phyloP scores from a whole-genome alignment of 2,797 vertebrate genomes.

The Phrynocephalus forsythii region DNA sequence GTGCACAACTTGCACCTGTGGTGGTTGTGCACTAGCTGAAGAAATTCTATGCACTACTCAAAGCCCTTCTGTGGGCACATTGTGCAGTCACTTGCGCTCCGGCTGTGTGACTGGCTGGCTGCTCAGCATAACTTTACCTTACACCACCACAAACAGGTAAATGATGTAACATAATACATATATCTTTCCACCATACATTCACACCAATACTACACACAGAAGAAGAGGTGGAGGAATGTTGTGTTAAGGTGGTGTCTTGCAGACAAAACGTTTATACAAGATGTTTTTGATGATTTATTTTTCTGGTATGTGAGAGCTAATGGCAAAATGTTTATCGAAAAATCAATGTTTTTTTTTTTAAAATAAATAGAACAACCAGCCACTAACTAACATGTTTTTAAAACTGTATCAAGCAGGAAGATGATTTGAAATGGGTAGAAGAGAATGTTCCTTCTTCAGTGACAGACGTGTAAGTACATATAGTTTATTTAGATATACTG shows the following conservation, averaged over 20 bases:
- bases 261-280: conserved; percentile 4
- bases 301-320: conserved; percentile 29
- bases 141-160: too few relatives aligned
- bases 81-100: too few relatives aligned
- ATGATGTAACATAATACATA: too few relatives aligned
- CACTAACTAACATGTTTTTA: not conserved
- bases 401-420: conserved; percentile 81
- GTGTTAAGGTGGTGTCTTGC: not conserved
- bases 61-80: too few relatives aligned
- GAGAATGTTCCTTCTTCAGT: conserved; percentile 95
- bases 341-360: not conserved
- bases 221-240: not conserved
- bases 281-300: not conserved
- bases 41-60: too few relatives aligned
- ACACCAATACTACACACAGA: not conserved
- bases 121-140: too few relatives aligned
- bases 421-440: conserved; percentile 97
- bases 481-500: conserved; percentile 12
- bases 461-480: conserved; percentile 92
- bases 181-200: too few relatives aligned
- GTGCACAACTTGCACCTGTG: too few relatives aligned
- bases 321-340: not conserved
- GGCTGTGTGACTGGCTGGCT: too few relatives aligned
- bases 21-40: too few relatives aligned
- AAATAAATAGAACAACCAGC: not conserved